Evolutionary conservation across 2,888 invertebrate species (phyloP).

Genomic region (Pristionchus arcanus): DNA sequence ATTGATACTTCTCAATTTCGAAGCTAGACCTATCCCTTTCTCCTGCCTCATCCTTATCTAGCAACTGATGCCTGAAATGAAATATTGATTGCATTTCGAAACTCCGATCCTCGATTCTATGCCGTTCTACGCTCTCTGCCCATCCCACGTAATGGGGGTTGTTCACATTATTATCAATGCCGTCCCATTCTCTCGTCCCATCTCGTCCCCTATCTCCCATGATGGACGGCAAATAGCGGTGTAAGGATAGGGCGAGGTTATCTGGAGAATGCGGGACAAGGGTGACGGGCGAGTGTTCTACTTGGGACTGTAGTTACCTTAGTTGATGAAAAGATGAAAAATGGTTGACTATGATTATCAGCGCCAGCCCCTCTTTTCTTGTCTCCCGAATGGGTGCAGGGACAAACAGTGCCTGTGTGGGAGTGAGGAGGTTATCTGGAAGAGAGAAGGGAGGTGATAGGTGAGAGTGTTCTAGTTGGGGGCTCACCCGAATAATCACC

Average conservation of each 20-base stretch:
- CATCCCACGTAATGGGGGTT: slow-evolving; percentile 29
- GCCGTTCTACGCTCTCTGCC: no score
- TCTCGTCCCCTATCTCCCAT: neutral
- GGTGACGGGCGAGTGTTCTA: no score
- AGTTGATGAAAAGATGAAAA: no score
- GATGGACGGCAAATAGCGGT: slow-evolving; percentile 16
- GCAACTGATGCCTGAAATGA: no score
- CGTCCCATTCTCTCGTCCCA: neutral
- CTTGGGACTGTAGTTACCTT: no score
- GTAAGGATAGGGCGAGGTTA: neutral
- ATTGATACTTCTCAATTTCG: no score
- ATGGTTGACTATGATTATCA: neutral
- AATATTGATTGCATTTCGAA: no score
- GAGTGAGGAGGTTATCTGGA: neutral
- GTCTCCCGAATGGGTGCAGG: neutral
- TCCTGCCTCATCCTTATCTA: no score
- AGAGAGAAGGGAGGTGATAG: neutral
- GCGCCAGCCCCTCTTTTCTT: neutral
- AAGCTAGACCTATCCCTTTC: no score
- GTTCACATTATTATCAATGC: neutral
- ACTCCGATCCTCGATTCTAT: no score
- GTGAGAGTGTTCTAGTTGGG: neutral
- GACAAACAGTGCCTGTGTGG: slow-evolving; percentile 4
- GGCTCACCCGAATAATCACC: neutral
- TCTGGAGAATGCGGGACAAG: neutral